Conservation (phyloP, 2,113 vertebrate genomes). For the Xiphias gladius region DNA sequence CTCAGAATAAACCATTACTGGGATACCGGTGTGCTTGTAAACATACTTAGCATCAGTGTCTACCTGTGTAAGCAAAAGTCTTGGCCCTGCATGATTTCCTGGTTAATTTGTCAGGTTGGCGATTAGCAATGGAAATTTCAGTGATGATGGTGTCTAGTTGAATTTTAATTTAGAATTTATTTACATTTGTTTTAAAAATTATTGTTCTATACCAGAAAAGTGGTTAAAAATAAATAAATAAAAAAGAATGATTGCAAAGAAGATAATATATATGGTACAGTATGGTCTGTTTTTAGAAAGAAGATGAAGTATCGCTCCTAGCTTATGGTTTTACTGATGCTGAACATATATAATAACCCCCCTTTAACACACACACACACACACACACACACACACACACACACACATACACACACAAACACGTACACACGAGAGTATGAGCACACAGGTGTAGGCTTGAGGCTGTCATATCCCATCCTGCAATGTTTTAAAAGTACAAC, state of each 20-base stretch:
- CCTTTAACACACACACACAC: constrained; percentile 9
- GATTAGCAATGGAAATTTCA: constrained; percentile 26
- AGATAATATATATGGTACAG: background rate
- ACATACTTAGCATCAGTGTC: background rate
- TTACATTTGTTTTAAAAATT: constrained; percentile 10
- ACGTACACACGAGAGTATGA: background rate
- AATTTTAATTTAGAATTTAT: background rate
- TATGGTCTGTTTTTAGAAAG: background rate
- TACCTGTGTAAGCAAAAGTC: background rate
- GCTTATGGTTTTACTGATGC: constrained; percentile 11
- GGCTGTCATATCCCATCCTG: constrained; percentile 30
- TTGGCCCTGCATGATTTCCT: constrained; percentile 6
- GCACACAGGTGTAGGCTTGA: constrained; percentile 14
- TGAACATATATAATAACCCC: constrained; percentile 33
- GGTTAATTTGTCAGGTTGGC: constrained; percentile 15
- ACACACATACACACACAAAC: background rate
- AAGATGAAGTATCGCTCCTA: constrained; percentile 7
- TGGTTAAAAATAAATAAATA: no score
- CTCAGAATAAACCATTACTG: background rate
- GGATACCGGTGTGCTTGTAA: background rate
- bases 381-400: background rate
- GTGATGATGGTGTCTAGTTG: background rate
- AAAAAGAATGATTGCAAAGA: background rate
- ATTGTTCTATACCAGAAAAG: background rate
- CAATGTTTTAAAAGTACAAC: constrained; percentile 48